These are phyloP conservation scores for Drosophila nr. perissopoda DNA, from an alignment of 2,888 invertebrate genomes.

Conservation along the genomic window DNA sequence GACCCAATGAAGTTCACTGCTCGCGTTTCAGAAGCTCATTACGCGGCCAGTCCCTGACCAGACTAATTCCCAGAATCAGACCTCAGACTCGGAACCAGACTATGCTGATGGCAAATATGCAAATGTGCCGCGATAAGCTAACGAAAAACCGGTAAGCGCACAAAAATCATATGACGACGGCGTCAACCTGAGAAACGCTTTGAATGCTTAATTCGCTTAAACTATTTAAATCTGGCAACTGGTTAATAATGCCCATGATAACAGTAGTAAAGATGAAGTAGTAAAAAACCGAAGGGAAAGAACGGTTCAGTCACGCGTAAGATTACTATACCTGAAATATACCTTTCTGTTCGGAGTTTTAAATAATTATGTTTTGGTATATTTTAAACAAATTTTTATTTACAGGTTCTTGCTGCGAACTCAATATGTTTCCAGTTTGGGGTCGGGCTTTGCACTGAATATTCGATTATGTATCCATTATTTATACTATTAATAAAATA, in stretches of 20 bases:
- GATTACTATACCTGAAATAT: neutral
- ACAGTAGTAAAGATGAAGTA: slow-evolving; percentile 28
- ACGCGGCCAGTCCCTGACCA: slow-evolving; percentile 35
- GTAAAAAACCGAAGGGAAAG: neutral
- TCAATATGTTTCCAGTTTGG: neutral
- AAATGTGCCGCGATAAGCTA: slow-evolving; percentile 60
- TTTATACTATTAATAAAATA: no score
- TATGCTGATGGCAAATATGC: slow-evolving; percentile 61
- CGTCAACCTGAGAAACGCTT: slow-evolving; percentile 19
- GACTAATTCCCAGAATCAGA: slow-evolving; percentile 36
- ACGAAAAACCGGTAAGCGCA: slow-evolving; percentile 53
- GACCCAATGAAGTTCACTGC: slow-evolving; percentile 40
- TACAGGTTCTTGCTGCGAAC: neutral
- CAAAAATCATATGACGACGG: slow-evolving; percentile 11
- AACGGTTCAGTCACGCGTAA: neutral
- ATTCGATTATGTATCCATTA: no score
- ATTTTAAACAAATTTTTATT: neutral
- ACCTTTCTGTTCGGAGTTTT: neutral
- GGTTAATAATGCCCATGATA: slow-evolving; percentile 39
- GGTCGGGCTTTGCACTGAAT: neutral
- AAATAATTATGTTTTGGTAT: neutral
- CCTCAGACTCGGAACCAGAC: slow-evolving; percentile 40
- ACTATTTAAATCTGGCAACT: slow-evolving; percentile 17
- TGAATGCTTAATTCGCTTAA: slow-evolving; percentile 47
- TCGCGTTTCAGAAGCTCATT: slow-evolving; percentile 40